Evolutionary conservation across 2,113 vertebrate genomes (phyloP).

Genomic region (Coregonus clupeaformis): DNA sequence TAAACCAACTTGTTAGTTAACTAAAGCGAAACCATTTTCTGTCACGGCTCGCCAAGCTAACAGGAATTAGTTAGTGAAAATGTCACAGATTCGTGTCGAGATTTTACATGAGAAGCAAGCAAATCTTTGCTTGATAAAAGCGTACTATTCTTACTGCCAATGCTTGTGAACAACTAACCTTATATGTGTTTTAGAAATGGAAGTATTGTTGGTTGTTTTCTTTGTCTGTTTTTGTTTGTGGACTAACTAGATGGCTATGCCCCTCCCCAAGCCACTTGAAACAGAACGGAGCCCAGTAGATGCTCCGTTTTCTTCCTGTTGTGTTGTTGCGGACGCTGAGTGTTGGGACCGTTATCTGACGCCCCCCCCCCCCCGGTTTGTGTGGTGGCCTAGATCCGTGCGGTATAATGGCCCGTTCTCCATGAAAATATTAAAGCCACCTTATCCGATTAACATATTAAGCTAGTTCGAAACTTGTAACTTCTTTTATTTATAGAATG

Average conservation of each 20-base stretch:
- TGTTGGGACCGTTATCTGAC: constrained; percentile 67
- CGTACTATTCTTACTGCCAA: too few species aligned
- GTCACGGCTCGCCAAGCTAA: too few species aligned
- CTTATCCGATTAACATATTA: constrained; percentile 50
- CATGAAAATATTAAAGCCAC: constrained; percentile 73
- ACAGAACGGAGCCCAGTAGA: background rate
- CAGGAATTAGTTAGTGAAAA: too few species aligned
- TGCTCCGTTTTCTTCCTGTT: constrained; percentile 39
- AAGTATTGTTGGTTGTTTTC: constrained; percentile 31
- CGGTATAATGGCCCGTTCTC: constrained; percentile 61
- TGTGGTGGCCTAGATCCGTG: constrained; percentile 71
- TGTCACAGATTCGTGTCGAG: too few species aligned
- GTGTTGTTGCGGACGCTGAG: constrained; percentile 44
- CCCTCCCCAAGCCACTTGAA: constrained; percentile 52
- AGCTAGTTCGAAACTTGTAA: constrained; percentile 36
- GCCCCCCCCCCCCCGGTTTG: constrained; percentile 41
- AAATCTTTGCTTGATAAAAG: too few species aligned
- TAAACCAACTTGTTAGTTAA: background rate
- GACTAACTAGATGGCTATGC: constrained; percentile 64
- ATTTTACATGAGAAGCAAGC: too few species aligned
- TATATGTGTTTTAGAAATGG: background rate
- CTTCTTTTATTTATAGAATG: constrained; percentile 52
- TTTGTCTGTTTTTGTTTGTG: constrained; percentile 51
- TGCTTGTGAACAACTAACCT: too few species aligned
- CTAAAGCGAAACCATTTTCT: too few species aligned